phyloP scores from a whole-genome alignment of 2,888 invertebrate species.

The Sinopyrophorus schimmeli region DNA sequence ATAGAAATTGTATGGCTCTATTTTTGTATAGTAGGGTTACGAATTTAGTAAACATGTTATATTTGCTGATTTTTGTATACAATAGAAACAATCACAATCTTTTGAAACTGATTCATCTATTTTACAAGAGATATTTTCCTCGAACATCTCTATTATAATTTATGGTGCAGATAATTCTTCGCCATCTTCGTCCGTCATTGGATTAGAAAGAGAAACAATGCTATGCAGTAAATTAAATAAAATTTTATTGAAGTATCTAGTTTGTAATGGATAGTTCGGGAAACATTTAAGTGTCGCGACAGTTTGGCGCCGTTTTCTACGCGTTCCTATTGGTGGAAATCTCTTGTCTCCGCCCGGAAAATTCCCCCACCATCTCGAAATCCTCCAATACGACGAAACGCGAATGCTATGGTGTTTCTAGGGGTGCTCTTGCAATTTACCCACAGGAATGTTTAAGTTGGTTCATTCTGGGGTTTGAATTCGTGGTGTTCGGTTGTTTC shows the following conservation, averaged over 20 bases:
- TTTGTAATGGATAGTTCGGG: slow-evolving; percentile 48
- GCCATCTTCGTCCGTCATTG: slow-evolving; percentile 2
- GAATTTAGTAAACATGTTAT: background rate
- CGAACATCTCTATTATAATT: slow-evolving; percentile 13
- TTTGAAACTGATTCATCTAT: slow-evolving; percentile 8
- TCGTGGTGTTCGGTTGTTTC: slow-evolving; percentile 39
- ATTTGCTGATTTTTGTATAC: background rate
- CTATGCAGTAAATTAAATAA: slow-evolving; percentile 45
- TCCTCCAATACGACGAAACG: slow-evolving; percentile 20
- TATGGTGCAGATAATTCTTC: slow-evolving; percentile 6
- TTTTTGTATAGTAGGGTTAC: too few species aligned
- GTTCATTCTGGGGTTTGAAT: slow-evolving; percentile 40
- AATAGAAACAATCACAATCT: slow-evolving; percentile 10
- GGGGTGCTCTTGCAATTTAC: slow-evolving; percentile 39
- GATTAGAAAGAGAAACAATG: slow-evolving; percentile 2
- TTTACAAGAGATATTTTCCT: slow-evolving; percentile 14
- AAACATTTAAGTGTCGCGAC: slow-evolving; percentile 54
- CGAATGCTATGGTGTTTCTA: slow-evolving; percentile 31
- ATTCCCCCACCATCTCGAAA: slow-evolving; percentile 36
- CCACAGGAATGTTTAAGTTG: slow-evolving; percentile 36
- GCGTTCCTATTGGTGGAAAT: slow-evolving; percentile 38
- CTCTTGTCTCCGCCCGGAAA: slow-evolving; percentile 32
- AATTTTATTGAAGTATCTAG: slow-evolving; percentile 42
- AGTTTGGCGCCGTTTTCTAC: slow-evolving; percentile 50
- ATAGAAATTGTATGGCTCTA: too few species aligned